These are phyloP conservation scores for Psittacara wagleri DNA, from an alignment of 2,113 vertebrate species.

Conservation along the genomic window DNA sequence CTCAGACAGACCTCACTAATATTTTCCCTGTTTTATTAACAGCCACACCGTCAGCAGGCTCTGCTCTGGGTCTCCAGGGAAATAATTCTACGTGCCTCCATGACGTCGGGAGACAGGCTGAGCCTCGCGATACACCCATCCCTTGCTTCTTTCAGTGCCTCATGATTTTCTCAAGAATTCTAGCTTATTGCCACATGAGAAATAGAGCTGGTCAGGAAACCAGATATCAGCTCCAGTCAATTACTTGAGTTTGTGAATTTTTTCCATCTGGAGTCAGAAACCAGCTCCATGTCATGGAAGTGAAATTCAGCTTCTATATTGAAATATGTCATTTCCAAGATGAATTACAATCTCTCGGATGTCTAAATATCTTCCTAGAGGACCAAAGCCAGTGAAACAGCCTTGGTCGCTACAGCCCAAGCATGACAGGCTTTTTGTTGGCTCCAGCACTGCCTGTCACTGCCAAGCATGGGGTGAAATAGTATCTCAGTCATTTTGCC, in stretches of 20 bases:
- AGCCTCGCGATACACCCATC: background rate
- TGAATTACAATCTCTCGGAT: background rate
- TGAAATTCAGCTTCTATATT: conserved; percentile 36
- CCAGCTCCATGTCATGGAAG: conserved; percentile 20
- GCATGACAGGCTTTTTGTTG: conserved; percentile 18
- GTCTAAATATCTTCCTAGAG: conserved; percentile 22
- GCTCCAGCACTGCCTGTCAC: background rate
- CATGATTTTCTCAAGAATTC: conserved; percentile 12
- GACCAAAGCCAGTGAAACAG: background rate
- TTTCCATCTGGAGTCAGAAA: conserved; percentile 55
- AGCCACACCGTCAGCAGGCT: background rate
- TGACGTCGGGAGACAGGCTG: background rate
- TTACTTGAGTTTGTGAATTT: conserved; percentile 13
- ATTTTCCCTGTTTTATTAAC: background rate
- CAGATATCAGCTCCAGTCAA: conserved; percentile 21
- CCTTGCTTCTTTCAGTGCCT: background rate
- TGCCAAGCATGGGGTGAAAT: conserved; percentile 26
- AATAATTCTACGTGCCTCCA: background rate
- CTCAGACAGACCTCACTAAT: background rate
- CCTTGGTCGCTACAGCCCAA: background rate
- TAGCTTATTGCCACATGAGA: background rate
- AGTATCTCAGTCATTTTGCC: background rate
- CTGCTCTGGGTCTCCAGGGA: background rate
- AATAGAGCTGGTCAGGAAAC: conserved; percentile 44
- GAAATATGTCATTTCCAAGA: conserved; percentile 39